These are phyloP conservation scores for Trematocara zebra DNA, from an alignment of 2,113 vertebrate species.

Conservation along the genomic window DNA sequence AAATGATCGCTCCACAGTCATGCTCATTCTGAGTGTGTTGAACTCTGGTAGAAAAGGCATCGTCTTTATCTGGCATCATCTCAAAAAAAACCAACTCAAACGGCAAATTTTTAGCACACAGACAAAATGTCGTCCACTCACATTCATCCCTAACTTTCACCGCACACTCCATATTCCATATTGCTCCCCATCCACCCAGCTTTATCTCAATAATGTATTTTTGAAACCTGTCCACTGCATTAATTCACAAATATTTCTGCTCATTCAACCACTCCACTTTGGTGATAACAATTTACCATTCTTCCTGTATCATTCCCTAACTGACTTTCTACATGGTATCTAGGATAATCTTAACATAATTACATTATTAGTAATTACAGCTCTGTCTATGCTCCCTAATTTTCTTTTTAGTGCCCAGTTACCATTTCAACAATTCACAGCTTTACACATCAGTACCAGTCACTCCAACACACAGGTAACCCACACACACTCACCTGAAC, in stretches of 20 bases:
- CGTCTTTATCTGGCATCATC: background rate
- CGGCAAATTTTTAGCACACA: background rate
- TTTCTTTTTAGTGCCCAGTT: background rate
- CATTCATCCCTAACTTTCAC: background rate
- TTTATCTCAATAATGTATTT: background rate
- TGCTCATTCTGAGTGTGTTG: background rate
- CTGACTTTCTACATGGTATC: background rate
- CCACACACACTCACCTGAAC: background rate
- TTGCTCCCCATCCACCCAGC: background rate
- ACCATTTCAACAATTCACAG: background rate
- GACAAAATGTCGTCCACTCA: background rate
- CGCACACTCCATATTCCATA: background rate
- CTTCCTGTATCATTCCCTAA: background rate
- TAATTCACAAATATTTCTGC: background rate
- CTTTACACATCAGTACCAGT: background rate
- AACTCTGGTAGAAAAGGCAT: constrained; percentile 35
- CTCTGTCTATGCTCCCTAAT: background rate
- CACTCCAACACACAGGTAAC: background rate
- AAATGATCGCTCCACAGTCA: background rate
- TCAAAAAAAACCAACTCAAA: background rate
- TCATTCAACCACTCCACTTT: background rate
- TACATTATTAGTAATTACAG: background rate
- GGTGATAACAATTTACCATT: background rate
- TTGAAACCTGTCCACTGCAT: background rate
- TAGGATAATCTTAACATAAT: background rate